These are phyloP conservation scores for Rhimphoctona megacephalus DNA, from an alignment of 2,888 invertebrate genomes.

Conservation along the genomic window DNA sequence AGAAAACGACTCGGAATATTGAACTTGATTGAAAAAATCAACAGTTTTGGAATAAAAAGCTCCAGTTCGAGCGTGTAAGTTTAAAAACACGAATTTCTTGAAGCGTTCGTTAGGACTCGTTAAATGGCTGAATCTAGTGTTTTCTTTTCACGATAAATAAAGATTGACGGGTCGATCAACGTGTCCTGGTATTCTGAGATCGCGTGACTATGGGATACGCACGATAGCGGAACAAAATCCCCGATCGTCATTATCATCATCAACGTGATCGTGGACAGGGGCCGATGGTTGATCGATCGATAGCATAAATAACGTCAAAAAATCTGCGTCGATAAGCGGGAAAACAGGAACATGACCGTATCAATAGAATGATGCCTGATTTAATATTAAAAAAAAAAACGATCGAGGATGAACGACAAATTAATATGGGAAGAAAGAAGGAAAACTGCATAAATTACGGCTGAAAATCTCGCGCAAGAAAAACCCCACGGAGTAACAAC, in stretches of 20 bases:
- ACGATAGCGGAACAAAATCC: conserved; percentile 15
- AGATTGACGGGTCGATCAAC: neutral
- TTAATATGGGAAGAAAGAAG: conserved; percentile 45
- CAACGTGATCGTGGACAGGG: conserved; percentile 4
- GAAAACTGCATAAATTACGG: conserved; percentile 67
- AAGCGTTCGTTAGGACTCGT: neutral
- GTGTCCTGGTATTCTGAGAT: neutral
- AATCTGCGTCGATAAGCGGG: neutral
- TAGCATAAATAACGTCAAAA: neutral
- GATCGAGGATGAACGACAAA: neutral
- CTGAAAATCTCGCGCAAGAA: conserved; percentile 31
- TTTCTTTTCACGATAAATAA: neutral
- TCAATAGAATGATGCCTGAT: neutral
- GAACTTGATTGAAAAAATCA: neutral
- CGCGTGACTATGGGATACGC: conserved; percentile 24
- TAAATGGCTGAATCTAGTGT: neutral
- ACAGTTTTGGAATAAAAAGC: neutral
- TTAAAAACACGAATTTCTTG: neutral
- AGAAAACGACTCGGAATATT: too few species aligned
- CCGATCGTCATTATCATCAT: neutral
- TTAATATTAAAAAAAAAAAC: neutral
- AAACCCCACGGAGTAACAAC: conserved; percentile 67
- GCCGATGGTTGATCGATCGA: conserved; percentile 15
- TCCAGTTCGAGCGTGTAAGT: neutral
- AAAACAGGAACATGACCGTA: neutral